These are phyloP conservation scores for Chrysomallon squamiferum DNA, from an alignment of 1,140 invertebrate species.

Conservation along the genomic window DNA sequence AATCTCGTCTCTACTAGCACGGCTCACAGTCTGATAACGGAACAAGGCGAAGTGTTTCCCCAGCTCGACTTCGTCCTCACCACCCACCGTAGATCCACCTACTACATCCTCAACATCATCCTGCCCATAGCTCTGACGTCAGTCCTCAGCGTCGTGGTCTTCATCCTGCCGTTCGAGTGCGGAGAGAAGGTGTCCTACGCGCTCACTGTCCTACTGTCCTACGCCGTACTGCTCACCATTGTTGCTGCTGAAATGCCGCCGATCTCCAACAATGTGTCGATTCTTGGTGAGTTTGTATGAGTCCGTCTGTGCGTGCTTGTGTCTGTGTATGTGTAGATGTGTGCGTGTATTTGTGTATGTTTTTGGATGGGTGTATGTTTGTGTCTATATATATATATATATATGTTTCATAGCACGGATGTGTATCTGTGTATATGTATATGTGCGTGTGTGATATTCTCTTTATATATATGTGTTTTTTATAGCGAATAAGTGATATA, in stretches of 20 bases:
- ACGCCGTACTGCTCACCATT: background rate
- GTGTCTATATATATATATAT: background rate
- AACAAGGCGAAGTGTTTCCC: background rate
- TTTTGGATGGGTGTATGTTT: too few species aligned
- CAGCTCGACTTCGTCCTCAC: background rate
- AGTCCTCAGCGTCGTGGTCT: background rate
- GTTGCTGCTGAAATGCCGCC: background rate
- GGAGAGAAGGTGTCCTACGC: conserved; percentile 5
- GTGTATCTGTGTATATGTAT: conserved; percentile 10
- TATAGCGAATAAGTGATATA: too few species aligned
- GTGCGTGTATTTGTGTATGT: too few species aligned
- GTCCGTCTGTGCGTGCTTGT: background rate
- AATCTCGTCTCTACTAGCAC: background rate
- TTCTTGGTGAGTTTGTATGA: background rate
- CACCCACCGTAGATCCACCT: conserved; percentile 1
- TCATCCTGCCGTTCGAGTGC: background rate
- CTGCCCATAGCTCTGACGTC: background rate
- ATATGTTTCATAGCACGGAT: background rate
- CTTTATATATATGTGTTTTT: background rate
- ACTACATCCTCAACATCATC: conserved; percentile 4
- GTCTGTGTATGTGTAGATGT: too few species aligned
- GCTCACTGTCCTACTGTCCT: conserved; percentile 2
- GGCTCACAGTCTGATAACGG: background rate
- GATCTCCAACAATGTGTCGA: background rate
- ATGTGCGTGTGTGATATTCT: conserved; percentile 14